These are phyloP conservation scores for Orientallactaga bullata DNA, from an alignment of 2,113 vertebrate species.

Conservation along the genomic window DNA sequence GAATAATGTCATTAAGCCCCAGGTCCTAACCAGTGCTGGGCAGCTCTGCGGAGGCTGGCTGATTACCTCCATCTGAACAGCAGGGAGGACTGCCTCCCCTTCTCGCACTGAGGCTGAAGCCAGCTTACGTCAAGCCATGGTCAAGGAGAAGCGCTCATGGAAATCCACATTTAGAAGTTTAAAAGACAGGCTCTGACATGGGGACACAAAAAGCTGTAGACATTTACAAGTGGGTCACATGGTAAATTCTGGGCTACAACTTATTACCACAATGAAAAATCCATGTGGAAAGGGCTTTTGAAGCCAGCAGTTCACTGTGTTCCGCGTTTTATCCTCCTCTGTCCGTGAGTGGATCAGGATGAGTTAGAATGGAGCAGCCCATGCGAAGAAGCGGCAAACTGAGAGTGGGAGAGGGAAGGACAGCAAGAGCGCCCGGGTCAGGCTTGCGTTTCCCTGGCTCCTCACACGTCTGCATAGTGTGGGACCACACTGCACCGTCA, in stretches of 20 bases:
- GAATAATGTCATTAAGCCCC: background rate
- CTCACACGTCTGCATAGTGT: no score
- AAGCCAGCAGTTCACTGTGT: background rate
- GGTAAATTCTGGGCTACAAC: background rate
- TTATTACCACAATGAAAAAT: background rate
- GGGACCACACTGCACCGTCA: background rate
- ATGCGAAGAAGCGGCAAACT: no score
- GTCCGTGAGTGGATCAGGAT: background rate
- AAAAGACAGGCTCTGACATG: background rate
- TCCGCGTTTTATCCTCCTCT: background rate
- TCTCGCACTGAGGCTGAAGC: background rate
- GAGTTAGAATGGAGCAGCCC: no score
- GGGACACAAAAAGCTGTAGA: background rate
- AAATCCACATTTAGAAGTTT: background rate
- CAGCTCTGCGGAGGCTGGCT: background rate
- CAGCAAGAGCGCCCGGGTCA: no score
- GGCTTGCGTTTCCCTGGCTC: no score
- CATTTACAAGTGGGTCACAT: background rate
- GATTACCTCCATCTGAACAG: fast-evolving
- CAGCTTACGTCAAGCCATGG: background rate
- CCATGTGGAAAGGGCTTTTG: background rate
- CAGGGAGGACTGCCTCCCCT: fast-evolving
- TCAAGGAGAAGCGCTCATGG: background rate
- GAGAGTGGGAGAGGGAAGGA: no score
- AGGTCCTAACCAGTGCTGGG: background rate